Percentiles rank a stretch among this genome's conserved stretches.
Evolutionary conservation across 1,140 invertebrate genomes (phyloP).

Genomic region (Papilio polyxenes): DNA sequence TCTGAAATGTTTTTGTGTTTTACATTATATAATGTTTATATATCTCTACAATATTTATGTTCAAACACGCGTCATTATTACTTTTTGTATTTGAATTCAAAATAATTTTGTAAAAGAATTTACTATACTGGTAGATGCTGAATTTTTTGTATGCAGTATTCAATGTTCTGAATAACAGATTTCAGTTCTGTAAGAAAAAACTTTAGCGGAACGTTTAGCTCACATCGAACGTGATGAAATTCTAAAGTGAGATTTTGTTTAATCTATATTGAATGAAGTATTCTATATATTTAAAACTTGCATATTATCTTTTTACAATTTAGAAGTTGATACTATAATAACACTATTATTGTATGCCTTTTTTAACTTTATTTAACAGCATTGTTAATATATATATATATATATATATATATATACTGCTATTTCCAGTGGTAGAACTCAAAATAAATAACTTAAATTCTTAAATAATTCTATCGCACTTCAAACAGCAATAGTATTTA

Average conservation of each 20-base stretch:
- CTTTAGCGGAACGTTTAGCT: neutral
- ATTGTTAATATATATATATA: no score
- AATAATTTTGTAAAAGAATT: no score
- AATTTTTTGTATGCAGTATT: neutral
- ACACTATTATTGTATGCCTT: no score
- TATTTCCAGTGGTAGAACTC: no score
- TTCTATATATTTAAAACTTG: neutral
- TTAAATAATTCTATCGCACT: neutral
- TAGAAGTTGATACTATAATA: no score
- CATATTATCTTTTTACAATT: neutral
- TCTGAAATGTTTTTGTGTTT: no score
- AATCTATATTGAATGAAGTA: neutral
- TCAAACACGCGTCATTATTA: no score
- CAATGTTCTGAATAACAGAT: neutral
- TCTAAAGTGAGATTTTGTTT: neutral
- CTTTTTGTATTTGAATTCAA: no score
- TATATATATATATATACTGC: no score
- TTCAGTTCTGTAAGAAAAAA: slow-evolving; percentile 7
- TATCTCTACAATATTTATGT: no score
- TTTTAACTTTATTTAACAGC: no score
- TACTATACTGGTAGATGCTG: neutral
- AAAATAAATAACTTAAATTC: neutral
- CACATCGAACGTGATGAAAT: neutral
- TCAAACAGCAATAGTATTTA: neutral
- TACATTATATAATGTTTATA: no score